These are phyloP conservation scores for Lomographa bimaculata DNA, from an alignment of 2,888 invertebrate species.

Conservation along the genomic window DNA sequence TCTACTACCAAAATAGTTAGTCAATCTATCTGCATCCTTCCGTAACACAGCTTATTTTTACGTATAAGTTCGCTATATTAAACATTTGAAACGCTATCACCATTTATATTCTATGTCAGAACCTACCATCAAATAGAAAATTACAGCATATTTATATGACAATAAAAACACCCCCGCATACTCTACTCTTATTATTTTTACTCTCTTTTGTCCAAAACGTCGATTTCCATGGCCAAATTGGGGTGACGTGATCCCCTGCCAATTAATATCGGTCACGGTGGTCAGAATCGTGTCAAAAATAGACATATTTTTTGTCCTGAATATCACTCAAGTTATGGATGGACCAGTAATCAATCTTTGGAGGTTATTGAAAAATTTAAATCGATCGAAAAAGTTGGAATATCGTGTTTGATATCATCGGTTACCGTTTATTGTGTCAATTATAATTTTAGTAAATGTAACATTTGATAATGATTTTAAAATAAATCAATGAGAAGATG, in stretches of 20 bases:
- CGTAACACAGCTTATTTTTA: too few species aligned
- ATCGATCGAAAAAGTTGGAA: conserved; percentile 3
- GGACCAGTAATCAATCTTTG: conserved; percentile 50
- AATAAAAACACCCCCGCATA: conserved; percentile 72
- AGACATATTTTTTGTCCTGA: conserved; percentile 61
- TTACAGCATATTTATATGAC: conserved; percentile 42
- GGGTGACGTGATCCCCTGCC: conserved; percentile 73
- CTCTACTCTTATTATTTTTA: conserved; percentile 72
- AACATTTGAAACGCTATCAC: too few species aligned
- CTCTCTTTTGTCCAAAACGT: conserved; percentile 67
- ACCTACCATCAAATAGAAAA: conserved; percentile 43
- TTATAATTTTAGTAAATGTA: too few species aligned
- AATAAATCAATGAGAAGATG: too few species aligned
- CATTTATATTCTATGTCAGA: too few species aligned
- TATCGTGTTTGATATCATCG: background rate
- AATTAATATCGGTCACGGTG: conserved; percentile 79
- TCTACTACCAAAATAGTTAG: too few species aligned
- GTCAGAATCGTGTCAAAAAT: conserved; percentile 71
- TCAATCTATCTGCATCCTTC: too few species aligned
- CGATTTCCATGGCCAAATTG: conserved; percentile 58
- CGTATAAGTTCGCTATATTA: too few species aligned
- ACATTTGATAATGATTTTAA: too few species aligned
- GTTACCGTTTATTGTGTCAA: too few species aligned
- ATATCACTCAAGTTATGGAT: conserved; percentile 39
- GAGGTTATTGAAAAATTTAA: background rate